Conservation (phyloP, 2,797 vertebrate genomes). For the Anableps anableps region DNA sequence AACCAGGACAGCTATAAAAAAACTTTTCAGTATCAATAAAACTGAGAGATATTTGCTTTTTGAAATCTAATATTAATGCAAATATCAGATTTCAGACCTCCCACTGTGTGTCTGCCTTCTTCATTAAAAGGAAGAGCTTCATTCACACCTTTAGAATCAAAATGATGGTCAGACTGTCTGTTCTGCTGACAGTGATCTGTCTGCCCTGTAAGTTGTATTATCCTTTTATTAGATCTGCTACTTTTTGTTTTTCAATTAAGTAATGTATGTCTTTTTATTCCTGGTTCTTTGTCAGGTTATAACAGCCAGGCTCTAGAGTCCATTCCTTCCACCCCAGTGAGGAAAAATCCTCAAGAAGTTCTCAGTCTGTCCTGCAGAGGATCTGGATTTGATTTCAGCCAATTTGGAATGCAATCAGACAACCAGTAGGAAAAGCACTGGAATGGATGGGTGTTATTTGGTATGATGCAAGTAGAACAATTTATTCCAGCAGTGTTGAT, state of each 20-base stretch:
- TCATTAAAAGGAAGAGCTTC: neutral
- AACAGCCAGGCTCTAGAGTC: constrained; percentile 32
- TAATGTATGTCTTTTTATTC: neutral
- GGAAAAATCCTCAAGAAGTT: constrained; percentile 25
- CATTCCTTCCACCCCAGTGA: constrained; percentile 26
- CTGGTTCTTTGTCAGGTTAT: neutral
- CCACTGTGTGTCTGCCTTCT: neutral
- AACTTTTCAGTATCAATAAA: neutral
- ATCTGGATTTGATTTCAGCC: constrained; percentile 35
- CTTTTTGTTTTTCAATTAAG: neutral
- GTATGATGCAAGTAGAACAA: neutral
- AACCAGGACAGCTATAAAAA: neutral
- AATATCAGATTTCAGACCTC: neutral
- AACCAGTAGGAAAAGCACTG: neutral
- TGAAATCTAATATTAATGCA: constrained; percentile 4
- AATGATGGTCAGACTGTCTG: neutral
- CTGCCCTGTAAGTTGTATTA: neutral
- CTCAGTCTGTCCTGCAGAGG: constrained; percentile 44
- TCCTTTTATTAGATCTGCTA: rapidly evolving
- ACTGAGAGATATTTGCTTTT: neutral
- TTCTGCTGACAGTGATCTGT: neutral
- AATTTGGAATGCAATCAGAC: constrained; percentile 1
- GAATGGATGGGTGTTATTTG: neutral
- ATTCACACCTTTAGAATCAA: neutral
- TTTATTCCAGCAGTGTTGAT: neutral